These are phyloP conservation scores for Eolophus roseicapilla DNA, from an alignment of 2,113 vertebrate species.

Conservation along the genomic window DNA sequence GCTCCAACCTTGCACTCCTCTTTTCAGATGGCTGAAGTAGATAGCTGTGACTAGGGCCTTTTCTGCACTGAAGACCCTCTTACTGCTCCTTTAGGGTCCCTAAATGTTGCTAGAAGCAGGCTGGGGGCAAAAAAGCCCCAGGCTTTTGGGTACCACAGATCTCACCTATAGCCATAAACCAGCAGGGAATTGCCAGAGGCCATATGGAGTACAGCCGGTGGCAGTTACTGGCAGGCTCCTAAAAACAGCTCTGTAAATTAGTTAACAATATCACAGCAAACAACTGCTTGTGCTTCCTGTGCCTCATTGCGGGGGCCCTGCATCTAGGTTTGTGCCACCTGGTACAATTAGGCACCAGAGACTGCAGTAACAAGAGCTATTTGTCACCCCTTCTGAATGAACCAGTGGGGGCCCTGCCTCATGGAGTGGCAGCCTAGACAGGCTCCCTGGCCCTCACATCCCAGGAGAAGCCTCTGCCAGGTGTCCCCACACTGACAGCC, in stretches of 20 bases:
- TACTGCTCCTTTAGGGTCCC: background rate
- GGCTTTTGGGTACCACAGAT: background rate
- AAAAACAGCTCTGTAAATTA: background rate
- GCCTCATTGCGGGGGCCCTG: background rate
- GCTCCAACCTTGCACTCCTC: accelerated
- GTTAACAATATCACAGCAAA: background rate
- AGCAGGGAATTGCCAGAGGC: background rate
- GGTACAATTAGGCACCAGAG: background rate
- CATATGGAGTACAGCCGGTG: background rate
- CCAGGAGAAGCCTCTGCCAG: background rate
- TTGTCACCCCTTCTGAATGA: background rate
- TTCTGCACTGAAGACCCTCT: background rate
- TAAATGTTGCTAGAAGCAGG: background rate
- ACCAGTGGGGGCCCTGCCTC: accelerated
- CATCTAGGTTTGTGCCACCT: background rate
- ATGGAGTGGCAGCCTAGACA: background rate
- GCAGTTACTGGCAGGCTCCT: background rate
- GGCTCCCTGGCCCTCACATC: background rate
- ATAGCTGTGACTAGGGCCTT: background rate
- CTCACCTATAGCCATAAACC: background rate
- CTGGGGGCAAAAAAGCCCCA: background rate
- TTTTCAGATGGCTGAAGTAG: background rate
- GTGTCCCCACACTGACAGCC: background rate
- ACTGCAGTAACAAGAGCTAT: background rate
- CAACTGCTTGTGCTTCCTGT: background rate